These are phyloP conservation scores for Hirudo medicinalis DNA, from an alignment of 1,140 invertebrate species.

Conservation along the genomic window DNA sequence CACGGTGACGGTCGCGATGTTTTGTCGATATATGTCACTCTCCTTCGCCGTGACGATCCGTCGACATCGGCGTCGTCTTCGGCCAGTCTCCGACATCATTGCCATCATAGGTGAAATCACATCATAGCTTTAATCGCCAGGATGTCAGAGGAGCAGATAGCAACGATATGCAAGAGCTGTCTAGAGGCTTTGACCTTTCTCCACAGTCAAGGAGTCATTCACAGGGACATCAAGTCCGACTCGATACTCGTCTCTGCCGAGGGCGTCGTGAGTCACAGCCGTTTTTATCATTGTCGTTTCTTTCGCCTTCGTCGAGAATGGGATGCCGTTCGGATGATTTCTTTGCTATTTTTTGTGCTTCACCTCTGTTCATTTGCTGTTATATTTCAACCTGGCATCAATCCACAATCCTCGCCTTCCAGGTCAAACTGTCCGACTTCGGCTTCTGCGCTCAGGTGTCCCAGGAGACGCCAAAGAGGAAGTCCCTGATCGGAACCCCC, in stretches of 20 bases:
- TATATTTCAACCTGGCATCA: too few relatives aligned
- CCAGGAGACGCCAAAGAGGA: constrained; percentile 82
- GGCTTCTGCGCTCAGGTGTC: constrained; percentile 92
- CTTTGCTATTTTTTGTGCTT: too few relatives aligned
- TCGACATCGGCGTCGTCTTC: too few relatives aligned
- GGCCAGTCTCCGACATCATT: too few relatives aligned
- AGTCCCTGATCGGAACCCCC: constrained; percentile 90
- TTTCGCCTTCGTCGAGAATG: not conserved
- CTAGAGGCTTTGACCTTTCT: constrained; percentile 90
- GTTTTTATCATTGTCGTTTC: not conserved
- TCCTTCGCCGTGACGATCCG: too few relatives aligned
- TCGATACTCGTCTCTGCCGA: constrained; percentile 90
- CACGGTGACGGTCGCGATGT: too few relatives aligned
- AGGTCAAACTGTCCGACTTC: constrained; percentile 81
- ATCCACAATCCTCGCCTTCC: not conserved
- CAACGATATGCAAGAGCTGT: constrained; percentile 56
- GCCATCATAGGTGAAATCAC: too few relatives aligned
- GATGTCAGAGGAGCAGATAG: constrained; percentile 17
- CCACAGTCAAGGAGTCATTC: constrained; percentile 74
- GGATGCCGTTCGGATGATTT: too few relatives aligned
- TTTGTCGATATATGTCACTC: too few relatives aligned
- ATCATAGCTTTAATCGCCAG: not conserved
- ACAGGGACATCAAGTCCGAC: constrained; percentile 95
- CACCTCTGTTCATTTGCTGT: too few relatives aligned
- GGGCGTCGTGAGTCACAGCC: constrained; percentile 45